Base-by-base conservation (phyloP, 2,888 invertebrate genomes). In the Actias luna region DNA sequence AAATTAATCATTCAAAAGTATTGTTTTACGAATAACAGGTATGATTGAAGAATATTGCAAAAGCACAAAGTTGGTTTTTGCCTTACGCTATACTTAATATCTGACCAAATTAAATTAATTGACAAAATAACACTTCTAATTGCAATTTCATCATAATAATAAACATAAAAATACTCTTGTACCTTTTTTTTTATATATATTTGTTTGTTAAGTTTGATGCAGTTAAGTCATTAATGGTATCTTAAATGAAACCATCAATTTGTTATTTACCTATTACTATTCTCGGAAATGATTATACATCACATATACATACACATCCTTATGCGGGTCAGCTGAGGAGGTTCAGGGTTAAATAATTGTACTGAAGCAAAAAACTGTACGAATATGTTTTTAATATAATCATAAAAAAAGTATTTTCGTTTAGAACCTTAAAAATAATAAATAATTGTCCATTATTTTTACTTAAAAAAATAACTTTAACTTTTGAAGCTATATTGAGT, bases 221-320 rank as follows among this genome's bases (percentile, higher is more conserved):
- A 50, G 8, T 50, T 1, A 12, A 25, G 3, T 50, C 12, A 12
- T 50, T 22, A 25, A 50, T 46, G 22, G 22, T 46, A 22, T 46
- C 42, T 46, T 46, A 10, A 22, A 46, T 22, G 22, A 22, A 46
- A 16, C 52, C 16, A 27, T 55, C 25, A 59, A 27, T 33, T 58
- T n/a, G 12, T 42, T 29, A 42, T 59, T 59, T 59, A 42, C 59
- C 59, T 59, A 42, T 42, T 59, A 29, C n/a, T 42, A 42, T 59
- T 59, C 59, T 59, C 16, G 39, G 42, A 42, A 59, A 8, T 7
- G 55, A 29, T 29, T 55, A 16, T 29, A 29, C 55, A 29, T 55
- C 29, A 55, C 5, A 55, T n/a, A n/a, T n/a, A n/a, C n/a, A n/a
- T n/a, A n/a, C n/a, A n/a, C n/a, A 16, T 55, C 18, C 8, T 55